Evolutionary conservation across 1,140 invertebrate genomes (phyloP), one percentile per base, ranked within the genome.

Genomic region (Rhagoletis zephyria): DNA sequence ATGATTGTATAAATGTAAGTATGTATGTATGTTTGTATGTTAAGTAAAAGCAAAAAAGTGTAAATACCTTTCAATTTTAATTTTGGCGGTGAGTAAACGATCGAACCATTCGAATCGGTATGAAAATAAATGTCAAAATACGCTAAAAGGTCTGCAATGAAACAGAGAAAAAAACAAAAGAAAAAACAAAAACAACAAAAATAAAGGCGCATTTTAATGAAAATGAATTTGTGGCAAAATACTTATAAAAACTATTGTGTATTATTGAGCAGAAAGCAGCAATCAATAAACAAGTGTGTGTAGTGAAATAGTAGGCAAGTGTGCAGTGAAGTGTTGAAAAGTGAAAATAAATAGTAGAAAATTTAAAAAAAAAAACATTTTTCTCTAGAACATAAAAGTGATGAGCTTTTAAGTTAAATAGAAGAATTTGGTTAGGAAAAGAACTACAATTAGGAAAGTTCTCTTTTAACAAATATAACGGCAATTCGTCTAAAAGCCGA

Each of bases 41-140:
- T 30, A 85, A 16, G 85, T 63, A 89, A 90, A 89, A 90, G 87
- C 48, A 88, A 87, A 88, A 88, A 87, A 90, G 89, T 77, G 19
- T 89, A 89, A 90, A 89, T 95, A 96, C 96, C 96, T 96, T 95
- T 95, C 89, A 95, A 95, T 93, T 95, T 95, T 91, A 96, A 94
- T 90, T 96, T 94, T 90, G 95, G 94, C 90, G 96, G 96, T 93
- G 95, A 94, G 92, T 95, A 94, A 92, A 92, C 90, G 89, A 95
- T 95, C 88, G 94, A 95, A 93, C 96, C 96, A 90, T 94, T 95
- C 88, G 96, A 95, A 94, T 97, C 96, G 92, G 96, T 96, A 90
- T 96, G 96, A 94, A 96, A 96, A 93, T 96, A 94, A 94, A 96
- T 94, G 94, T 96, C 94, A 94, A 95, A 96, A 95, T 96, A 96